Conservation (phyloP, 1,140 invertebrate species). For the Drosophila mayri region DNA sequence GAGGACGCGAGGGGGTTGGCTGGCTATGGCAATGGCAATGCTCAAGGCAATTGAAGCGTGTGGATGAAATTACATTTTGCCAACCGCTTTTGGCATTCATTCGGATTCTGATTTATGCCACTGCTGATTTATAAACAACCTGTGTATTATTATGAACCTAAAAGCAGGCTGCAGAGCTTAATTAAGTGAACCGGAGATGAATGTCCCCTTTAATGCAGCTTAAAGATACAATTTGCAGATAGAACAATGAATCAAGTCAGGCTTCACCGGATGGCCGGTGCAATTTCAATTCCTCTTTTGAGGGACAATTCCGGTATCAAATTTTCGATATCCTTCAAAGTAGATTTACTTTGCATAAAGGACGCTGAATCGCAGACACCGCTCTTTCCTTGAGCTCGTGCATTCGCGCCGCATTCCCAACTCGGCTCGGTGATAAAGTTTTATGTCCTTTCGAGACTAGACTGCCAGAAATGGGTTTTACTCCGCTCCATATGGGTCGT, state of each 20-base stretch:
- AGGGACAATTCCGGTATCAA: background rate
- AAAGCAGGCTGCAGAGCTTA: constrained; percentile 43
- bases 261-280: background rate
- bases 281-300: background rate
- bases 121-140: constrained; percentile 80
- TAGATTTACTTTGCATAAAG: constrained; percentile 35
- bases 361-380: constrained; percentile 1
- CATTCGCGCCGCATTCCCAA: constrained; percentile 14
- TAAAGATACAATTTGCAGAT: constrained; percentile 22
- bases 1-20: background rate
- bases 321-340: constrained; percentile 26
- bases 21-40: constrained; percentile 52
- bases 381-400: background rate
- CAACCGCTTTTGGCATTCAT: constrained; percentile 43
- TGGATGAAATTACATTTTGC: constrained; percentile 74
- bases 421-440: constrained; percentile 51
- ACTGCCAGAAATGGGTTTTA: constrained; percentile 23
- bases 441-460: constrained; percentile 63
- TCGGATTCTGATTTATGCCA: constrained; percentile 69
- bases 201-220: constrained; percentile 12
- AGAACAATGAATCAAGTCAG: constrained; percentile 10
- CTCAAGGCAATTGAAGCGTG: constrained; percentile 76
- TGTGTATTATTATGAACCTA: constrained; percentile 79
- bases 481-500: constrained; percentile 28
- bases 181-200: constrained; percentile 47